phyloP scores from a whole-genome alignment of 2,888 invertebrate genomes.

The Gerosis bhagava region DNA sequence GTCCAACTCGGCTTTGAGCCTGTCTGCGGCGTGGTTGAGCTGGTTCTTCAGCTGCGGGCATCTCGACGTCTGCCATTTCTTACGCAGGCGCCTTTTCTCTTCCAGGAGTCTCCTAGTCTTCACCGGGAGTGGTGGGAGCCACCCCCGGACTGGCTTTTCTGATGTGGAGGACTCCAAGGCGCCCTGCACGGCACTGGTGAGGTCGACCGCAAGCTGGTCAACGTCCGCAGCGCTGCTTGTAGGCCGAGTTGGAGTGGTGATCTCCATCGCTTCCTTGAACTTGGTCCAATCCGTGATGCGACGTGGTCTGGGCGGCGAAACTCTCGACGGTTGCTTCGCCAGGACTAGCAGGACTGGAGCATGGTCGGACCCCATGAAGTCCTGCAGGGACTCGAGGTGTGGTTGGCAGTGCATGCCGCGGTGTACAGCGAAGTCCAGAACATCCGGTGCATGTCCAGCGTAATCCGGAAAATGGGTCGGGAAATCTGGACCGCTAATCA shows the following conservation, averaged over 20 bases:
- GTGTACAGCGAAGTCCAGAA: conserved; percentile 23
- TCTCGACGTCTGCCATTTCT: conserved; percentile 17
- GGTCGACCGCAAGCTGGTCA: conserved; percentile 7
- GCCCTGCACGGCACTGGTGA: conserved; percentile 9
- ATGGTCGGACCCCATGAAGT: conserved; percentile 21
- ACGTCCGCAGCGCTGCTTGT: neutral
- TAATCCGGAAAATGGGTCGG: conserved; percentile 22
- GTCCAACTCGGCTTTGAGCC: conserved; percentile 7
- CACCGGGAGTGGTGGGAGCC: conserved; percentile 1
- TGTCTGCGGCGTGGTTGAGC: too few relatives aligned
- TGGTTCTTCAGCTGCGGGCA: conserved; percentile 18
- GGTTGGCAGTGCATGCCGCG: conserved; percentile 1
- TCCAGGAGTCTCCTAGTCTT: neutral
- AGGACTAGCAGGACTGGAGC: conserved; percentile 17
- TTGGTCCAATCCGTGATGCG: neutral
- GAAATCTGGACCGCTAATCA: too few relatives aligned
- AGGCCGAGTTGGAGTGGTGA: conserved; percentile 13
- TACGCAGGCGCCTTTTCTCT: too few relatives aligned
- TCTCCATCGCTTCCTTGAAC: conserved; percentile 3
- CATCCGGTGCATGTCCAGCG: neutral
- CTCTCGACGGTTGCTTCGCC: conserved; percentile 3
- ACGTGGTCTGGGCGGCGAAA: conserved; percentile 3
- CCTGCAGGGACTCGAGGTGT: neutral
- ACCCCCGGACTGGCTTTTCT: neutral
- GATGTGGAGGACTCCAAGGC: too few relatives aligned